Evolutionary conservation across 2,113 vertebrate species (phyloP), one percentile per base, ranked within the genome.

Genomic region (Ophiodon elongatus): DNA sequence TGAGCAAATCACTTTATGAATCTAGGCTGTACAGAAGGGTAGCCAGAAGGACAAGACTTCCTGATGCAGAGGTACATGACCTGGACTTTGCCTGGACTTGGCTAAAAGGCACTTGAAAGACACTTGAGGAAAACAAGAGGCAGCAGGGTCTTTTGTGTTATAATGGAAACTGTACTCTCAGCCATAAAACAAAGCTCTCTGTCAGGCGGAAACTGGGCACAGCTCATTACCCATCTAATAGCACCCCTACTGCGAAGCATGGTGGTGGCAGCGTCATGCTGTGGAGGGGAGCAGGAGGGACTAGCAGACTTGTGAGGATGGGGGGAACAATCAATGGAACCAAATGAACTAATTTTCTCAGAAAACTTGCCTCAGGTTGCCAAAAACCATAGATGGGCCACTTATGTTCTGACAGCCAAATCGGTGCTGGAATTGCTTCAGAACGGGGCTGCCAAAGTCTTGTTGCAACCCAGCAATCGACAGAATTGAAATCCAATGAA

Each of bases 141-240:
- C 33, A 79, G 45, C 81, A 47, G 66, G 80, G 57, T 75, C 27
- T 70, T 25, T 82, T 85, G 23, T 73, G 76, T 80, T 81, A 35
- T 74, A 83, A 83, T 83, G 74, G 71, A 88, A 91, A 85, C 66
- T 73, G 50, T 76, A 83, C 78, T 83, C 79, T 73, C 57, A 83
- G 80, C 67, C 76, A 79, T 90, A 86, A 84, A 92, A 79, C 85
- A 89, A 92, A 77, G 72, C 86, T 83, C 52, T 73, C 25, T 73
- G 69, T 90, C 60, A 84, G 80, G 31, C 27, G 6, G 87, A 88
- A 88, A 89, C 54, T 72, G 79, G 79, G 80, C 91, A 88, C 87
- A 93, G 93, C 85, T 93, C 87, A 93, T 92, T 91, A 92, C 76
- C 76, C 79, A 1, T 76, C 85, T 91, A 91, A 93, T 89, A 85